A percentile compares a stretch with the other conserved stretches of the same genome.
These are phyloP conservation scores for Epinephelus lanceolatus DNA, from an alignment of 2,113 vertebrate genomes.

Conservation along the genomic window DNA sequence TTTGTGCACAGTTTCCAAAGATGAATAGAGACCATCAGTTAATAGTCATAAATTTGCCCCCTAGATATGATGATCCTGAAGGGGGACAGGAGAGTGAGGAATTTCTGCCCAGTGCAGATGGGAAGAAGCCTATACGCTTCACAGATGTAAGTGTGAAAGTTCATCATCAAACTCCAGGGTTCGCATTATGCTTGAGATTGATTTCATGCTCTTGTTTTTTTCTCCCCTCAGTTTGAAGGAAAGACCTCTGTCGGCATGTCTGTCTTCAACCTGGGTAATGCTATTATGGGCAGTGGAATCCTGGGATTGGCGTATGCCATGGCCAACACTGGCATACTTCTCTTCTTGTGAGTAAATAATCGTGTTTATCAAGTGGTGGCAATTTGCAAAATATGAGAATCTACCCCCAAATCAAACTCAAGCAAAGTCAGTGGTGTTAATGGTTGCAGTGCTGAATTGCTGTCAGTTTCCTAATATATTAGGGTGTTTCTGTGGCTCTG, in stretches of 20 bases:
- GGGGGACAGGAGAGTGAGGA: conserved; percentile 86
- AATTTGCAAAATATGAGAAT: background rate
- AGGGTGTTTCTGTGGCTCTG: background rate
- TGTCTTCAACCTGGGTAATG: conserved; percentile 98
- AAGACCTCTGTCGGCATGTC: conserved; percentile 99
- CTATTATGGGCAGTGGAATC: conserved; percentile 99
- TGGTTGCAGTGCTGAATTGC: background rate
- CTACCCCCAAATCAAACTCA: background rate
- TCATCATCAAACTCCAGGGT: background rate
- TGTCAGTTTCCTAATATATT: background rate
- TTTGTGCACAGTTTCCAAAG: background rate
- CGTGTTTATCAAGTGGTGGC: background rate
- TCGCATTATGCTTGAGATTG: background rate
- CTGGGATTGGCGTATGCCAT: conserved; percentile 98
- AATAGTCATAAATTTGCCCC: conserved; percentile 3
- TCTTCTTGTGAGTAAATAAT: conserved; percentile 93
- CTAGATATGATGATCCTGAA: conserved; percentile 89
- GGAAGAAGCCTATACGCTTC: conserved; percentile 91
- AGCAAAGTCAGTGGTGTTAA: background rate
- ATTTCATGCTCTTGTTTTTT: conserved; percentile 10
- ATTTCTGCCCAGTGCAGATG: conserved; percentile 87
- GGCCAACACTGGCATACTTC: conserved; percentile 97
- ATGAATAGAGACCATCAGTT: background rate
- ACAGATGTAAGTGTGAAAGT: conserved; percentile 87
- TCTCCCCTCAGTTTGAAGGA: conserved; percentile 92